Evolutionary conservation across 2,888 invertebrate genomes (phyloP).

Genomic region (Calliphora vomitoria): DNA sequence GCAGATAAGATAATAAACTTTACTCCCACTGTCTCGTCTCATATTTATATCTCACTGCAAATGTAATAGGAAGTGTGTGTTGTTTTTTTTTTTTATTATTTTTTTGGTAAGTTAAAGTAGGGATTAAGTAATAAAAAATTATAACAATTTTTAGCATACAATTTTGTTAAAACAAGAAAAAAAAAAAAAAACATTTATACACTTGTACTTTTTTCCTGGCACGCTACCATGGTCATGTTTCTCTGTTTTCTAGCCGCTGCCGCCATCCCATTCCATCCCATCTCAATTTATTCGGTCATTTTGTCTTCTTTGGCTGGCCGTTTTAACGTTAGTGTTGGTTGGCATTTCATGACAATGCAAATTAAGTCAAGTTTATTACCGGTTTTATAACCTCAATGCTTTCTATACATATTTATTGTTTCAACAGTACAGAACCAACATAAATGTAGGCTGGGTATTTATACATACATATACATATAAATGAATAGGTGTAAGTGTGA

Average conservation of each 20-base stretch:
- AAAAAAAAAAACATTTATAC: not conserved
- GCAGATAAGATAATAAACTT: too few relatives aligned
- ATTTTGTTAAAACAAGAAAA: conserved; percentile 41
- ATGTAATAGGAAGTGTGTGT: not conserved
- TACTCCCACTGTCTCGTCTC: conserved; percentile 5
- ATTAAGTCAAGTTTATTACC: conserved; percentile 74
- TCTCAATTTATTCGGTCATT: not conserved
- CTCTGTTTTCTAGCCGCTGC: conserved; percentile 2
- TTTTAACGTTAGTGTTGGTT: conserved; percentile 15
- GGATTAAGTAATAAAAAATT: conserved; percentile 69
- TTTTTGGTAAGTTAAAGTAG: conserved; percentile 48
- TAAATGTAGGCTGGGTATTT: not conserved
- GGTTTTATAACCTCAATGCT: conserved; percentile 60
- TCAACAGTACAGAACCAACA: conserved; percentile 22
- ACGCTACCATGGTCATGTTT: conserved; percentile 22
- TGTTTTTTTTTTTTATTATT: not conserved
- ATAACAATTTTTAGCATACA: conserved; percentile 56
- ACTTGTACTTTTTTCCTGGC: not conserved
- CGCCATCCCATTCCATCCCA: not conserved
- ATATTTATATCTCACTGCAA: not conserved
- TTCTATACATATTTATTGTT: conserved; percentile 58
- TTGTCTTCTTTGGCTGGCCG: not conserved
- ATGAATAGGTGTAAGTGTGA: not conserved
- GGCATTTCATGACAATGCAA: conserved; percentile 69
- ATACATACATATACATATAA: not conserved